Base-by-base conservation (phyloP, 2,797 vertebrate species). In the Anas bernieri region DNA sequence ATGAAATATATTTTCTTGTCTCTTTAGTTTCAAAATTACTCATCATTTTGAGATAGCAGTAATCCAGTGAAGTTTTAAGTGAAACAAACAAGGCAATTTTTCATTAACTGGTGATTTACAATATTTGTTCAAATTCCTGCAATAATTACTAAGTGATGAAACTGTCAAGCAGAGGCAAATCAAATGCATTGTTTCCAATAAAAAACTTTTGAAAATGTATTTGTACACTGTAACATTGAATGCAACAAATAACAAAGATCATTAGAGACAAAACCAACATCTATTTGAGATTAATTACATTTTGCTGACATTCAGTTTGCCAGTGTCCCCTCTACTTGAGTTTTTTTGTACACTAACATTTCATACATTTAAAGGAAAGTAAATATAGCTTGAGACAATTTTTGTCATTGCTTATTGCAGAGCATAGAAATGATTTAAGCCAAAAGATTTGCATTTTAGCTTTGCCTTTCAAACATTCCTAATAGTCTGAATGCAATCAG, bases 131-230 rank as follows among this genome's bases (percentile, higher is more conserved):
- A 54, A 25, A 62, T 73, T 86, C 43, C 26, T 84, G 26, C 35
- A 90, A 21, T 58, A 92, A 92, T 75, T 64, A 62, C 55, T 77
- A 14, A 77, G 13, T 64, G 79, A 83, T 88, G 64, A 88, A 94
- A 95, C 17, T 69, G 43, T 84, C 30, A 58, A 37, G 61, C 8
- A 68, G 43, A 61, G 33, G 18, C 7, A 79, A 95, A 84, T 84
- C 25, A 95, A 75, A 86, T 30, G 5, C 28, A 46, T 75, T 66
- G 10, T 61, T 69, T 52, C 21, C 41, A 68, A 37, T 75, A 59
- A 66, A 76, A 92, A 73, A 3, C 5, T 63, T 78, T 25, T 22
- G 17, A 72, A 85, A 73, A 61, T 52, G 26, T 31, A 46, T 83
- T 88, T 84, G 14, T 68, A n/a, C 31, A 12, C 3, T 54, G 18